Percentiles rank a stretch among this genome's conserved stretches.
Evolutionary conservation across 2,888 invertebrate species (phyloP).

Genomic region (Stenolophus ochropezus): DNA sequence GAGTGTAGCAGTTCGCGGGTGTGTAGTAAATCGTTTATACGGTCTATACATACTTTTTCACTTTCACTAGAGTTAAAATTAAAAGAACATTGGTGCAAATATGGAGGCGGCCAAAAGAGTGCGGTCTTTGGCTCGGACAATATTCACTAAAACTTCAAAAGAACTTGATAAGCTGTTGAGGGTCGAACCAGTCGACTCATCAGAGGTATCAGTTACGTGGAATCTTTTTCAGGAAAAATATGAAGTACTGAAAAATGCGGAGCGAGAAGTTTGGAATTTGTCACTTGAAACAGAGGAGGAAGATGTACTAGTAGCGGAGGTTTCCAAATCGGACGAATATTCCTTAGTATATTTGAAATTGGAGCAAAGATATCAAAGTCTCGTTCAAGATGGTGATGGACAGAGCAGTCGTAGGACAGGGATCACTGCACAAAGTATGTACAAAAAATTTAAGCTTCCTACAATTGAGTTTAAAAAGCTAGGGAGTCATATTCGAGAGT

Average conservation of each 20-base stretch:
- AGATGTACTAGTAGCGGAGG: not conserved
- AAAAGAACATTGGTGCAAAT: not conserved
- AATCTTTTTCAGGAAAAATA: not conserved
- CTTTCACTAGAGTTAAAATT: not conserved
- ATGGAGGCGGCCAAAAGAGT: not conserved
- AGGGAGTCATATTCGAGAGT: constrained; percentile 46
- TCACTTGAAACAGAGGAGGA: not conserved
- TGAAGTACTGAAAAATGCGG: not conserved
- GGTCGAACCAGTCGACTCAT: not conserved
- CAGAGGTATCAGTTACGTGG: not conserved
- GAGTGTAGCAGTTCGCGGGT: not conserved
- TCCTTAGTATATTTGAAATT: not conserved
- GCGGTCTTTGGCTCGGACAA: not conserved
- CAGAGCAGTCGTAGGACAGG: not conserved
- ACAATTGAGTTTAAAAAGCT: constrained; percentile 31
- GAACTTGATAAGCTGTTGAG: not conserved
- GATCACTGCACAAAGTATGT: not conserved
- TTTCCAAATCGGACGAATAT: not conserved
- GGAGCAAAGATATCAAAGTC: too few species aligned
- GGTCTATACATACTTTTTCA: not conserved
- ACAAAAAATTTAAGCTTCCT: constrained; percentile 46
- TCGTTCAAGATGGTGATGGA: not conserved
- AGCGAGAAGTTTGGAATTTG: not conserved
- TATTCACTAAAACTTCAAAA: not conserved
- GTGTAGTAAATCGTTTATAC: not conserved